Base-by-base conservation (phyloP, 2,888 invertebrate genomes). In the Leucophenga montana region DNA sequence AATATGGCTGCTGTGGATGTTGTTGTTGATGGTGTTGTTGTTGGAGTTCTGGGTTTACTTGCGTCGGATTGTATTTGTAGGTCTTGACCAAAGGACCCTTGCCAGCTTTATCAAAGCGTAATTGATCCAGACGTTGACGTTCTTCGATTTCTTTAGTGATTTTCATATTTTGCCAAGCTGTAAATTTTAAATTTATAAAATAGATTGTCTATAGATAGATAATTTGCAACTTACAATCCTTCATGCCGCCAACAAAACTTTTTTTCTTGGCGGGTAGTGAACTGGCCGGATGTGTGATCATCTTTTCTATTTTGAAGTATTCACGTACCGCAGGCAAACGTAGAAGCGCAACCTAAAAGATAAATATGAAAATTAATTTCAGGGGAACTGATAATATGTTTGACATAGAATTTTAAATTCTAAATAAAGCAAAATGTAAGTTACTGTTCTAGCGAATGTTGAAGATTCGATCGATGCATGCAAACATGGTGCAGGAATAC, bases 21-120 rank as follows among this genome's bases (percentile, higher is more conserved):
- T 2, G 31, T 92, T 82, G 78, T 89, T n/a, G 31, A 13, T 14
- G 50, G 22, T 0, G 16, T 16, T 39, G 27, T 4, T 39, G 39
- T 39, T 39, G 39, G 3, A 5, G 27, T 14, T 77, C 74, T 66
- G 88, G 85, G 81, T 27, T 2, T 4, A 27, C 27, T 27, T 93
- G 93, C 65, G 93, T 93, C 1, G 97, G 97, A 88, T 97, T 94
- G 86, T 92, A 93, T 88, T 95, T 93, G 85, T 92, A 98, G 0
- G 98, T 98, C 89, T 96, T 97, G 48, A 93, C 92, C 57, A 97
- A 84, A 0, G 98, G 95, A 0, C 95, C 97, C 85, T 92, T 93
- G 13, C 97, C 98, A 0, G 97, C 96, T 86, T 91, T 92, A 71
- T 93, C 92, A 85, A 97, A 97, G 67, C 93, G 92, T 75, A 94